These are phyloP conservation scores for Amniataba percoides DNA, from an alignment of 2,797 vertebrate species.

Conservation along the genomic window DNA sequence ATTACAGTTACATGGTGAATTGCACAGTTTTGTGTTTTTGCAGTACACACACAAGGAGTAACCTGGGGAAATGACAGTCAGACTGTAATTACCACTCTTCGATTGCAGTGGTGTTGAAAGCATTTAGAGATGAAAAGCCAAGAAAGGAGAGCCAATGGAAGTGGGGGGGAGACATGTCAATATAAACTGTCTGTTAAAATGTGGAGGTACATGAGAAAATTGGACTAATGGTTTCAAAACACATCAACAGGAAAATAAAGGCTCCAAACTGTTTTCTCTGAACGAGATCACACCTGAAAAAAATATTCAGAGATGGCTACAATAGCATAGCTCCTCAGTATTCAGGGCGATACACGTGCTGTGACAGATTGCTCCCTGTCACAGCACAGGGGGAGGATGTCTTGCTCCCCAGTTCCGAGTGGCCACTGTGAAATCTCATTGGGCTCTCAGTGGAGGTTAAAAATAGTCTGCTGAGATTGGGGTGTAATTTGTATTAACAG, in stretches of 20 bases:
- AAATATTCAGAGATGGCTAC: slow-evolving; percentile 27
- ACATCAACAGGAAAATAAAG: slow-evolving; percentile 3
- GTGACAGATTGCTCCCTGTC: slow-evolving; percentile 62
- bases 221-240: slow-evolving; percentile 31
- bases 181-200: slow-evolving; percentile 41
- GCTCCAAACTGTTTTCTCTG: slow-evolving; percentile 21
- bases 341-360: slow-evolving; percentile 49
- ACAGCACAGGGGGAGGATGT: slow-evolving; percentile 38
- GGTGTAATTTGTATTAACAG: slow-evolving; percentile 25
- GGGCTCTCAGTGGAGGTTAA: slow-evolving; percentile 16
- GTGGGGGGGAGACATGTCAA: slow-evolving; percentile 23
- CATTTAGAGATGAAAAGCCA: slow-evolving; percentile 49
- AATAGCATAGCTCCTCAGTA: slow-evolving; percentile 38
- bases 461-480: slow-evolving; percentile 19
- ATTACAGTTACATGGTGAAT: slow-evolving; percentile 30
- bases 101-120: slow-evolving; percentile 45
- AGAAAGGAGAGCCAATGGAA: slow-evolving; percentile 34
- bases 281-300: slow-evolving; percentile 16
- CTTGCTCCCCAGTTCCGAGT: slow-evolving; percentile 34
- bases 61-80: slow-evolving; percentile 63
- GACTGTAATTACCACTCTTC: slow-evolving; percentile 56
- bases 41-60: slow-evolving; percentile 27
- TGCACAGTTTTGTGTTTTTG: slow-evolving; percentile 29
- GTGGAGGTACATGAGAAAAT: slow-evolving; percentile 19
- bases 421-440: slow-evolving; percentile 42